These are phyloP conservation scores for Chloroceryle aenea DNA, from an alignment of 2,113 vertebrate species.

Conservation along the genomic window DNA sequence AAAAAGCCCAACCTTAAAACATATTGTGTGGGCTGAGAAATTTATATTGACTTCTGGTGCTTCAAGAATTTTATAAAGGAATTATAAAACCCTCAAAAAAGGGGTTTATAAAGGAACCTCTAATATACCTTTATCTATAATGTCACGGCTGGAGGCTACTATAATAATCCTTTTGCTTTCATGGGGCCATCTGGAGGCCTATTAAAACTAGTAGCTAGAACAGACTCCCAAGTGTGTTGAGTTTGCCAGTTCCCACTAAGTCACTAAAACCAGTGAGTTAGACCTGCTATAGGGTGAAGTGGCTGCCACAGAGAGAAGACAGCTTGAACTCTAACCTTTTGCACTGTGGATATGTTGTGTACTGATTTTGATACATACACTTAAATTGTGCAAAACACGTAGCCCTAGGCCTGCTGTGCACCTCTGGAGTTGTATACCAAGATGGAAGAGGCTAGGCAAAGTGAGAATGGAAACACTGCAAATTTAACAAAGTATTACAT, in stretches of 20 bases:
- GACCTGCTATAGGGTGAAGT: slow-evolving; percentile 57
- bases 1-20: slow-evolving; percentile 3
- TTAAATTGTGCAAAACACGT: slow-evolving; percentile 39
- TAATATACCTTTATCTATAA: slow-evolving; percentile 80
- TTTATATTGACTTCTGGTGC: slow-evolving; percentile 58
- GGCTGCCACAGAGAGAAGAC: slow-evolving; percentile 27
- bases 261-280: slow-evolving; percentile 74
- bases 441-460: slow-evolving; percentile 59
- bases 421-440: slow-evolving; percentile 51
- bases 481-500: slow-evolving; percentile 70
- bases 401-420: slow-evolving; percentile 28
- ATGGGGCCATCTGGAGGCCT: slow-evolving; percentile 83
- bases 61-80: slow-evolving; percentile 61
- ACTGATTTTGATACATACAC: slow-evolving; percentile 32
- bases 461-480: slow-evolving; percentile 34
- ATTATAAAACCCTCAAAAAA: slow-evolving; percentile 70
- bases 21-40: slow-evolving; percentile 63
- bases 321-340: slow-evolving; percentile 57
- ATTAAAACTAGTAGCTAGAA: slow-evolving; percentile 81
- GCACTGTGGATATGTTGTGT: slow-evolving; percentile 31
- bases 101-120: slow-evolving; percentile 70
- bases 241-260: slow-evolving; percentile 77
- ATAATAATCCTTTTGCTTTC: slow-evolving; percentile 83
- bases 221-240: slow-evolving; percentile 79
- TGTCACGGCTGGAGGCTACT: slow-evolving; percentile 78